Evolutionary conservation across 2,888 invertebrate genomes (phyloP), one percentile per base, ranked within the genome.

Genomic region (Timandra comae): DNA sequence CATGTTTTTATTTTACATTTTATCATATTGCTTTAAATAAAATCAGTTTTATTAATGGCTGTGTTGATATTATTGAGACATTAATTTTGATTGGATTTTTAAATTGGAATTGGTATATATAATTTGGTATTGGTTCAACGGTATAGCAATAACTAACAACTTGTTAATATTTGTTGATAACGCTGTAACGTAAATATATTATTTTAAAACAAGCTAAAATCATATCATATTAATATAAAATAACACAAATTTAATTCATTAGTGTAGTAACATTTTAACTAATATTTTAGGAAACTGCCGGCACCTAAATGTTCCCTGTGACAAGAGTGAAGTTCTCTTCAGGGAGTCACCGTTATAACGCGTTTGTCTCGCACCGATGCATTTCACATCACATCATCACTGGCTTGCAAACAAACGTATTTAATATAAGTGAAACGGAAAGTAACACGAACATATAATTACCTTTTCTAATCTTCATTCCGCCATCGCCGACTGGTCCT

Each of bases 261-360:
- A n/a, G n/a, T n/a, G n/a, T n/a, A n/a, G n/a, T 16, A 16, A 16
- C 35, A 56, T 45, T 63, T 63, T 63, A 43, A 71, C 71, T 71
- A 71, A 78, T 63, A 73, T 85, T 85, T 65, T 85, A 85, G 84
- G 84, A 66, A 55, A 65, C 67, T 63, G 62, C 61, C 63, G 66
- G 52, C 63, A 64, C 69, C 68, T 55, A 85, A 84, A 78, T 73
- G 82, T 63, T 82, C 82, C 56, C 80, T 85, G 80, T 85, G 84
- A 85, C 57, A 59, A 33, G 67, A 67, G 55, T 63, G 74, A 67
- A 49, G 68, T 61, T 63, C 43, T 58, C 54, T 46, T 38, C 65
- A 58, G 56, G 62, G 56, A 60, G 52, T n/a, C n/a, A n/a, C 50
- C 64, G 58, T 46, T 56, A 46, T 54, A 46, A 56, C 49, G 62